These are phyloP conservation scores for Dendropsophus ebraccatus DNA, from an alignment of 2,113 vertebrate genomes.

Conservation along the genomic window DNA sequence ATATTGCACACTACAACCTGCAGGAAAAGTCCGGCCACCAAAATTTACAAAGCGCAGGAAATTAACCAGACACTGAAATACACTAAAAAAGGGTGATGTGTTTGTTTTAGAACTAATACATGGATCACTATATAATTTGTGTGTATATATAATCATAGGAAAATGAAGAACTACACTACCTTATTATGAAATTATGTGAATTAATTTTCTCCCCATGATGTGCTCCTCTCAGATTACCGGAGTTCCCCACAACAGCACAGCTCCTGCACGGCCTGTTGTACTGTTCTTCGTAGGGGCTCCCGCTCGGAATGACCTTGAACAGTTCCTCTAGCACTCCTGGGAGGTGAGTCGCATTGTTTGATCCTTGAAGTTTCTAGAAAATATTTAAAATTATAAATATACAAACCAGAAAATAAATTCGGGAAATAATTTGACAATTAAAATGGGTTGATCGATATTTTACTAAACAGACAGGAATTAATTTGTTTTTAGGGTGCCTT, in stretches of 20 bases:
- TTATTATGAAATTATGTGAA: slow-evolving; percentile 61
- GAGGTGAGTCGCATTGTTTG: background rate
- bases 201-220: slow-evolving; percentile 59
- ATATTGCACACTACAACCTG: too few relatives aligned
- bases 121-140: background rate
- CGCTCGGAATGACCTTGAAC: slow-evolving; percentile 55
- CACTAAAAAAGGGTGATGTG: too few relatives aligned
- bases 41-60: too few relatives aligned
- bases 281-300: fast-evolving
- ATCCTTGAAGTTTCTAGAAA: slow-evolving; percentile 60
- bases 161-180: slow-evolving; percentile 53
- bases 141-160: background rate
- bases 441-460: too few relatives aligned
- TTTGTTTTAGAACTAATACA: background rate
- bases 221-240: slow-evolving; percentile 59
- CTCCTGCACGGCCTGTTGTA: slow-evolving; percentile 31
- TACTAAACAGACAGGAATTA: too few relatives aligned
- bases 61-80: too few relatives aligned
- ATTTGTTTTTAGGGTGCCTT: too few relatives aligned
- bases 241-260: slow-evolving; percentile 67
- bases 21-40: too few relatives aligned
- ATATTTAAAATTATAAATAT: fast-evolving
- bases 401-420: too few relatives aligned
- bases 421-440: too few relatives aligned
- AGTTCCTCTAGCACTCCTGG: slow-evolving; percentile 56